Evolutionary conservation across 64 coral and sea anemone genomes (phyloP).

Genomic region (Catalaphyllia jardinei): DNA sequence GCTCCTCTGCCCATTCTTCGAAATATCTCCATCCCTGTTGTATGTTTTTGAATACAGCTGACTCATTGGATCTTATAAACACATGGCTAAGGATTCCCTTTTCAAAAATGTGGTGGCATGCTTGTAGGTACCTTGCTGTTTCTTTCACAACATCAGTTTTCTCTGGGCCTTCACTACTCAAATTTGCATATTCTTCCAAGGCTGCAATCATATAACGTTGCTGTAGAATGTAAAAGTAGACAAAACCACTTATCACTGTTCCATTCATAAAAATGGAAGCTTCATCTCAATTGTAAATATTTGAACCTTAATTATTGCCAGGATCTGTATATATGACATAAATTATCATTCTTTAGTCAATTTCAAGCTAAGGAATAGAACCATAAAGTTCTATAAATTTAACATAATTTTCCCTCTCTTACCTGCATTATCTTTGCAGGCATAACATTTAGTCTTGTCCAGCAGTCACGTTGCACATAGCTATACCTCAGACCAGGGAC

Average conservation of each 20-base stretch:
- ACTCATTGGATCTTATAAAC: not conserved
- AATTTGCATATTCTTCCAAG: not conserved
- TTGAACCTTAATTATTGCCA: too few relatives aligned
- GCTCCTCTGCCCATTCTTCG: not conserved
- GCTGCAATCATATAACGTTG: not conserved
- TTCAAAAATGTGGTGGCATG: not conserved
- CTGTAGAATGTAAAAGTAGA: not conserved
- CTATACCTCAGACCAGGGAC: conserved; percentile 40
- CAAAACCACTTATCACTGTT: too few relatives aligned
- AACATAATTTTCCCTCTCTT: not conserved
- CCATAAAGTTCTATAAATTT: too few relatives aligned
- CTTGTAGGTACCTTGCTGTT: not conserved
- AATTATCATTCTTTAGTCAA: too few relatives aligned
- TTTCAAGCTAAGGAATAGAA: too few relatives aligned
- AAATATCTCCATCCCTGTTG: not conserved
- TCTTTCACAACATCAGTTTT: not conserved
- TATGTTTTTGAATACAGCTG: not conserved
- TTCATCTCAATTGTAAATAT: too few relatives aligned
- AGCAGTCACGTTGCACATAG: conserved; percentile 47
- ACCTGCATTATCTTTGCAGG: conserved; percentile 64
- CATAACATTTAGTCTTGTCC: conserved; percentile 51
- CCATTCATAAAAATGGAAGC: too few relatives aligned
- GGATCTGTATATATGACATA: too few relatives aligned
- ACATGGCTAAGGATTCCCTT: not conserved
- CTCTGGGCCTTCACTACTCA: not conserved